These are phyloP conservation scores for Rhopilema esculentum DNA, from an alignment of 30 jellyfish, hydroid and myxozoan species.

Conservation along the genomic window DNA sequence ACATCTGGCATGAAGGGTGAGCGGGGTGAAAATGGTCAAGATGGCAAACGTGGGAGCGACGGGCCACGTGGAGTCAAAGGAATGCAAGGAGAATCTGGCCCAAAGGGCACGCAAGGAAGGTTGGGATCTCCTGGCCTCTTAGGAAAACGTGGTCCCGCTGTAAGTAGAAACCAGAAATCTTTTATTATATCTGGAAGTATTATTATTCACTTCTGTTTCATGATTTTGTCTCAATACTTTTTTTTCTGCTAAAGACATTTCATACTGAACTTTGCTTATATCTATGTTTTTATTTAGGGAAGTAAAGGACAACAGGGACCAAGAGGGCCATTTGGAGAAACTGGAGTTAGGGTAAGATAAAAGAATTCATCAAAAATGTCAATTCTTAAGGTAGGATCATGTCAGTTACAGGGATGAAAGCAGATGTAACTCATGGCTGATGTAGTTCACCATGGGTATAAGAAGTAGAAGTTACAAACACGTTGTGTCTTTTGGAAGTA, in stretches of 20 bases:
- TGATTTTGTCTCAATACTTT: not conserved
- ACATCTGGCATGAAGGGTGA: slow-evolving; percentile 88
- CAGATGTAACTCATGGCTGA: too few relatives aligned
- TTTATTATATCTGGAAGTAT: not conserved
- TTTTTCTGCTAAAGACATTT: too few relatives aligned
- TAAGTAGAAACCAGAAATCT: slow-evolving; percentile 10
- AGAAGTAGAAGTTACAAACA: too few relatives aligned
- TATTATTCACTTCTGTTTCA: not conserved
- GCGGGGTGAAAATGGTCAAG: slow-evolving; percentile 80
- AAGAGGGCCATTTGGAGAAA: slow-evolving; percentile 61
- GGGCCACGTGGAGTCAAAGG: slow-evolving; percentile 89
- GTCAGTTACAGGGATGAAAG: too few relatives aligned
- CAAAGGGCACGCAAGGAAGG: slow-evolving; percentile 84
- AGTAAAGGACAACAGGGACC: slow-evolving; percentile 47
- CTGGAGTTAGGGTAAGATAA: slow-evolving; percentile 52
- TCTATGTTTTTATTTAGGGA: slow-evolving; percentile 44
- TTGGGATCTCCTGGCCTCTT: slow-evolving; percentile 75
- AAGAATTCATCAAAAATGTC: too few relatives aligned
- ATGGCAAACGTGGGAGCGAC: slow-evolving; percentile 78
- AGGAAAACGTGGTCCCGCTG: slow-evolving; percentile 73
- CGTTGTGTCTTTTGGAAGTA: too few relatives aligned
- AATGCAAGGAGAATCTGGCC: slow-evolving; percentile 74
- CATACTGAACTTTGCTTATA: not conserved
- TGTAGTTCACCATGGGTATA: too few relatives aligned
- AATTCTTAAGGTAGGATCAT: too few relatives aligned